These are phyloP conservation scores for Lepidurus packardi DNA, from an alignment of 1,140 invertebrate genomes.

Conservation along the genomic window DNA sequence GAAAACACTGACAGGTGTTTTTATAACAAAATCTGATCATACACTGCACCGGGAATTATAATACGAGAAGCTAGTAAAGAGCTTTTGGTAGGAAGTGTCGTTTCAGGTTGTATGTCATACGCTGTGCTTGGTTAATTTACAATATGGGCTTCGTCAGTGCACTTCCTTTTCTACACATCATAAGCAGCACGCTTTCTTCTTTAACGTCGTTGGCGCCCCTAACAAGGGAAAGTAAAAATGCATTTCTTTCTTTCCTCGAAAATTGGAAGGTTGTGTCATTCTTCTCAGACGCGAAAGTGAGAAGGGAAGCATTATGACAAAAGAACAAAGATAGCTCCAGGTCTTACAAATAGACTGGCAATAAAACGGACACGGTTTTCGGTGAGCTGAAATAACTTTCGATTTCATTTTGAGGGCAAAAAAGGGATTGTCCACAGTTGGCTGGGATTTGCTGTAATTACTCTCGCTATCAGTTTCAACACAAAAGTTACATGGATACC, in stretches of 20 bases:
- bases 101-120: neutral
- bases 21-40: neutral
- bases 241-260: neutral
- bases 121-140: neutral
- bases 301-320: neutral
- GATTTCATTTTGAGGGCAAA: neutral
- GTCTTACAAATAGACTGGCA: too few species aligned
- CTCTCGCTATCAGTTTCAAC: neutral
- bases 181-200: neutral
- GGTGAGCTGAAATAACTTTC: neutral
- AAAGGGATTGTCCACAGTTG: neutral
- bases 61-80: neutral
- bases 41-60: neutral
- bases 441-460: neutral
- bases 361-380: neutral
- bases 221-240: neutral
- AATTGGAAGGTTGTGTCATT: neutral
- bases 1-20: neutral
- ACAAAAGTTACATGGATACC: neutral
- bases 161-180: conserved; percentile 13
- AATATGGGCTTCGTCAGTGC: neutral
- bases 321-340: neutral
- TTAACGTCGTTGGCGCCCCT: neutral
- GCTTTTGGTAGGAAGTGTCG: neutral
- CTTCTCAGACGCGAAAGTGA: neutral